Evolutionary conservation across 2,113 vertebrate species (phyloP), one percentile per base, ranked within the genome.

Genomic region (Erpornis zantholeuca): DNA sequence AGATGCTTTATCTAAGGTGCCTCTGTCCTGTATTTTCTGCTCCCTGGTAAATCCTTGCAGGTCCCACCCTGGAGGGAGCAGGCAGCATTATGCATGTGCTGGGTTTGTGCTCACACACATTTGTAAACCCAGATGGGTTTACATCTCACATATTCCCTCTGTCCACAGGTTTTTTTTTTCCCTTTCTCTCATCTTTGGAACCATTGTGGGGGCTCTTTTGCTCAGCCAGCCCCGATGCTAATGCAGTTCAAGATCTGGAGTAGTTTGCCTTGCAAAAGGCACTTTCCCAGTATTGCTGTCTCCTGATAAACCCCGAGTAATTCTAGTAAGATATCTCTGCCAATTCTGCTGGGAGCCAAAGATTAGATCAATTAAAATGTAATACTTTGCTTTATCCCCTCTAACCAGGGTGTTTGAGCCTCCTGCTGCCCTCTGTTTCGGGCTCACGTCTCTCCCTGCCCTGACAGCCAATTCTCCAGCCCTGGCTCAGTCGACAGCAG

Each of bases 331-430:
- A 93, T 97, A 96, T 94, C 97, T 96, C 94, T 93, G 82, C 85
- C 56, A 95, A 97, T 97, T 97, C 98, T 96, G 91, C 94, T 3
- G 95, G 97, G 97, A 98, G 96, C 83, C 81, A 85, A 88, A 97
- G 98, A 98, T 98, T 96, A 97, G 98, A 97, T 98, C 97, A 96
- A 98, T 97, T 97, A 96, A 97, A 98, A 97, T 95, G 97, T 92
- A 98, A 97, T 96, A 95, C 97, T 96, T 95, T 77, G 97, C 97
- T 98, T 97, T 97, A 90, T 97, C 92, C 97, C 84, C 95, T 97
- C 96, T 94, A 82, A 95, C 97, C 94, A 88, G 90, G 63, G 88
- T 73, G 71, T 90, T 15, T 81, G 92, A 86, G 92, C 87, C 93
- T 94, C 63, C 92, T 92, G 82, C 66, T 54, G 72, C 87, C 81